Evolutionary conservation across 2,113 vertebrate species (phyloP).

Genomic region (Diadophis punctatus): DNA sequence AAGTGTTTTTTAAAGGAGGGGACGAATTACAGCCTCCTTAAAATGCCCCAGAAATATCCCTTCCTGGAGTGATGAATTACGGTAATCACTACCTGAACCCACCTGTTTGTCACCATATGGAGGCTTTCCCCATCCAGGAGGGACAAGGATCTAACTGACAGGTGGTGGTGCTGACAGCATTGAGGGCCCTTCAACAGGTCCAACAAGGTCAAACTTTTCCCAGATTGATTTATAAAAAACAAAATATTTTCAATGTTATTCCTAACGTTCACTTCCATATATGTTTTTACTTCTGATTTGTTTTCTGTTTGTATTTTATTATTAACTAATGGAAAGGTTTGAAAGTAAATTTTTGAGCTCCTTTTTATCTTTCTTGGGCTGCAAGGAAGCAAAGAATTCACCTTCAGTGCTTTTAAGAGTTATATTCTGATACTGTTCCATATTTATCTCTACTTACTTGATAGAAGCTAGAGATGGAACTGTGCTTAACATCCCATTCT

Average conservation of each 20-base stretch:
- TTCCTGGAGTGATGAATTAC: background rate
- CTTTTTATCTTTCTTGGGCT: background rate
- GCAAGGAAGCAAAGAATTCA: background rate
- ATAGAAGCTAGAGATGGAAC: conserved; percentile 63
- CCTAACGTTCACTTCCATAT: background rate
- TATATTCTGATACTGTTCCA: background rate
- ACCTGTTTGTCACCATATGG: background rate
- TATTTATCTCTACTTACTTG: conserved; percentile 69
- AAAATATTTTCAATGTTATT: background rate
- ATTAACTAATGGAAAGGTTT: background rate
- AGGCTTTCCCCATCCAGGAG: background rate
- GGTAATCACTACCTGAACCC: background rate
- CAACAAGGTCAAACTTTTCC: background rate
- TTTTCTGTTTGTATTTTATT: background rate
- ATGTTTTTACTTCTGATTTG: background rate
- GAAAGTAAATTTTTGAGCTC: background rate
- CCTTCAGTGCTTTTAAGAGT: background rate
- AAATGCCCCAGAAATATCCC: background rate
- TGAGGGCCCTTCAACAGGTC: background rate
- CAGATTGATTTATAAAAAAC: background rate
- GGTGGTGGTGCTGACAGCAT: background rate
- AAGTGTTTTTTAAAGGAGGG: background rate
- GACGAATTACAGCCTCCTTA: background rate
- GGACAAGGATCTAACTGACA: background rate
- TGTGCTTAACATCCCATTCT: conserved; percentile 72